phyloP scores from a whole-genome alignment of 2,113 vertebrate species.

The Canis aureus region DNA sequence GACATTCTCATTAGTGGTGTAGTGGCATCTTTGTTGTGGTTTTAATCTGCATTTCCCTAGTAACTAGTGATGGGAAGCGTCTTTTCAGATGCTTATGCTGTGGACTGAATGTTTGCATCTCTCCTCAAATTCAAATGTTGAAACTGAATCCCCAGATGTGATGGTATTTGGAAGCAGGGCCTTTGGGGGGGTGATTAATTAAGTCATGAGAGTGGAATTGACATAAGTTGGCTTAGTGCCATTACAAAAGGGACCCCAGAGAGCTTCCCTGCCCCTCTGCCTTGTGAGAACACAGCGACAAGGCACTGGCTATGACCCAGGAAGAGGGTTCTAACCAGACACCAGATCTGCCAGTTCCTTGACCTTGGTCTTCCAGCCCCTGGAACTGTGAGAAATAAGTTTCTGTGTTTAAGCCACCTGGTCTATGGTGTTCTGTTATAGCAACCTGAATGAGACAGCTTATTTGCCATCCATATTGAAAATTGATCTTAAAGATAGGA shows the following conservation, averaged over 20 bases:
- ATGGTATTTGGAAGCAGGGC: background rate
- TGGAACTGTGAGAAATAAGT: background rate
- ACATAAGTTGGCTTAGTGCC: background rate
- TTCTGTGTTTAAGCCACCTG: background rate
- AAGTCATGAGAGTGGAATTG: background rate
- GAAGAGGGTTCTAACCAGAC: background rate
- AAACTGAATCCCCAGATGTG: background rate
- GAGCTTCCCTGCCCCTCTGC: background rate
- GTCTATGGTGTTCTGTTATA: background rate
- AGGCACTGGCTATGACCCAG: background rate
- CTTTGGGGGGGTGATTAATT: background rate
- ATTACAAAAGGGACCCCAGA: background rate
- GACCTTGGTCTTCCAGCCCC: background rate
- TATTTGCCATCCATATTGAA: background rate
- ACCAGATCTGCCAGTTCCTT: background rate
- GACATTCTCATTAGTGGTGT: background rate
- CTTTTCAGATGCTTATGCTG: background rate
- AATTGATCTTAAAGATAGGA: background rate
- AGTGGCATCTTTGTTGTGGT: background rate
- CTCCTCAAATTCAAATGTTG: background rate
- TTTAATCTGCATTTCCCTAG: background rate
- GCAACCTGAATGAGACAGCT: background rate
- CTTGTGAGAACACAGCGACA: background rate
- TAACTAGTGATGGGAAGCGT: background rate
- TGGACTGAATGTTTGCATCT: background rate